Percentiles rank a stretch among this genome's conserved stretches.
Conservation (phyloP, 2,113 vertebrate genomes). For the Callithrix jacchus region DNA sequence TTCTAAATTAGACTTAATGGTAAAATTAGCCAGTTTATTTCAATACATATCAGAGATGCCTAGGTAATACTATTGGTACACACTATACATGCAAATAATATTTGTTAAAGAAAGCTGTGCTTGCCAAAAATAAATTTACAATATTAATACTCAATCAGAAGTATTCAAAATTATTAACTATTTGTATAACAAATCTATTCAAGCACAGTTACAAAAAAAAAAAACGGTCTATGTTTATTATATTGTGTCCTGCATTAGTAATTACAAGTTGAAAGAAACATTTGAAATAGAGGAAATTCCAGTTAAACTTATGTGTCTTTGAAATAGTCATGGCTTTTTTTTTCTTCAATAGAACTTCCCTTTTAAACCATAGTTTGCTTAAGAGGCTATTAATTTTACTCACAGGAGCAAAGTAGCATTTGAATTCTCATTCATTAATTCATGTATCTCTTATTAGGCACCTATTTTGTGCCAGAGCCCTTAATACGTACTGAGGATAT, state of each 20-base stretch:
- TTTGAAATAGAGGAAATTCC: not conserved
- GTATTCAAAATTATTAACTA: not conserved
- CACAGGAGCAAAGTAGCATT: not conserved
- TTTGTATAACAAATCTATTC: not conserved
- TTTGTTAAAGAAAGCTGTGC: not conserved
- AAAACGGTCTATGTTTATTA: not conserved
- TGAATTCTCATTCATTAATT: not conserved
- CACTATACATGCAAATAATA: not conserved
- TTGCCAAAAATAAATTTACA: not conserved
- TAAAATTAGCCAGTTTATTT: not conserved
- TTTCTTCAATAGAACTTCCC: not conserved
- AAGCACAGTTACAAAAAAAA: not conserved
- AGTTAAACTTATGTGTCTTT: not conserved
- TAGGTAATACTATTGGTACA: not conserved
- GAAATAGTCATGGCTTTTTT: not conserved
- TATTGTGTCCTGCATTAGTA: not conserved
- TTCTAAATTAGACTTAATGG: not conserved
- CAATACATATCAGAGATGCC: not conserved
- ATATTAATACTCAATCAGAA: constrained; percentile 2
- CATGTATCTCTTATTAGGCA: not conserved
- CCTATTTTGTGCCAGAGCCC: not conserved
- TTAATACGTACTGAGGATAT: not conserved
- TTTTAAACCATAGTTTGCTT: not conserved
- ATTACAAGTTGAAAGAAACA: not conserved
- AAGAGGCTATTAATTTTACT: constrained; percentile 40